Evolutionary conservation across 1,140 invertebrate species (phyloP), one percentile per base, ranked within the genome.

Genomic region (Brachionus calyciflorus): DNA sequence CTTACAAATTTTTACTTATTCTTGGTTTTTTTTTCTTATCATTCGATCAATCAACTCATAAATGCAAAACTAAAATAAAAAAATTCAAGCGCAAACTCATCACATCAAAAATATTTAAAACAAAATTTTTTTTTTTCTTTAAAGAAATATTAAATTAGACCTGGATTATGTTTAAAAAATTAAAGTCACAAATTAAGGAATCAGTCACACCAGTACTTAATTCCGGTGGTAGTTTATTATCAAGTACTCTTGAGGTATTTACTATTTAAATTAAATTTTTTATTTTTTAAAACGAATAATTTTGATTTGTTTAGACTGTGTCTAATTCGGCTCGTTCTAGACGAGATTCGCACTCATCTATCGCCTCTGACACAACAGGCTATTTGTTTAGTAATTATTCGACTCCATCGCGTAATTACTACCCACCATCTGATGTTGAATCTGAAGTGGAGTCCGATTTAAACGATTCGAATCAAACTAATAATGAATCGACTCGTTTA

Each of bases 361-460:
- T 73, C 9, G 69, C 69, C 48, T 73, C 69, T 17, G 51, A 55
- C 19, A 41, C 7, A 0, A 51, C 51, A 33, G 26, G 28, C 6
- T 33, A 19, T 14, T 14, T 73, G 10, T 55, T 73, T 19, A 30
- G 19, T 10, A 49, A 51, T 28, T 55, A 73, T 55, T 37, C 69
- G 19, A 21, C 51, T 21, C 69, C 69, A 9, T 30, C 19, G 21
- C 21, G 69, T 33, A 49, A 49, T 19, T 73, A 51, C 24, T 73
- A 73, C 40, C 69, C 69, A 28, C 69, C 69, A 24, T 51, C 46
- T 51, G 69, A 73, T 37, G 30, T 73, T 7, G 69, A 73, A 26
- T 73, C 69, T 26, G 69, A 73, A 55, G n/a, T 51, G 12, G 69
- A 73, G 19, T 51, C 69, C 26, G 69, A 73, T 14, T 73, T 49